Percentiles rank a stretch among this genome's conserved stretches.
Conservation (phyloP, 2,888 invertebrate species). For the Aethes cnicana region DNA sequence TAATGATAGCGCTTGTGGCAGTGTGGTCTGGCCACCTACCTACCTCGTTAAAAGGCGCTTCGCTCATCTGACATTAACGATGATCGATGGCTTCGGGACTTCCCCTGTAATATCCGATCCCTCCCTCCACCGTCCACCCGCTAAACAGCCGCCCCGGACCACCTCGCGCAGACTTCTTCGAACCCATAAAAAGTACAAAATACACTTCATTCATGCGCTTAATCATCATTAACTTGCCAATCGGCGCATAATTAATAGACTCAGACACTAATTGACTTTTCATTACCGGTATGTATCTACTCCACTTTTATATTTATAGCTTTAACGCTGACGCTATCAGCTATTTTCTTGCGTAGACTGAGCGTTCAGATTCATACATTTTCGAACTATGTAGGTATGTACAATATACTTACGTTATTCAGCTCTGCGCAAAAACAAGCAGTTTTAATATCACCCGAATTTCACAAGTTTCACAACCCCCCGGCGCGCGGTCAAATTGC, state of each 20-base stretch:
- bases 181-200: conserved; percentile 29
- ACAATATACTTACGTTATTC: no score
- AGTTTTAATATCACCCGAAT: no score
- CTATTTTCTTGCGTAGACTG: no score
- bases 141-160: conserved; percentile 40
- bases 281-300: conserved; percentile 3
- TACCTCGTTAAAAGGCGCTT: conserved; percentile 66
- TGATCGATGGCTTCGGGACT: conserved; percentile 69
- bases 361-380: no score
- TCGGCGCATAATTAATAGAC: conserved; percentile 1
- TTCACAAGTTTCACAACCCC: neutral
- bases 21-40: conserved; percentile 45
- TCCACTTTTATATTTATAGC: no score
- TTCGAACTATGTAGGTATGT: no score
- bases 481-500: neutral
- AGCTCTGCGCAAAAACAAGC: no score
- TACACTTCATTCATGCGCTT: conserved; percentile 31
- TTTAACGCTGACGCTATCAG: no score
- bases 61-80: conserved; percentile 69
- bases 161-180: conserved; percentile 30
- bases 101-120: conserved; percentile 70
- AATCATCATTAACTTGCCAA: conserved; percentile 25
- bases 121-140: conserved; percentile 38
- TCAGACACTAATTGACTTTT: conserved; percentile 15
- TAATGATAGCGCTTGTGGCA: conserved; percentile 35